Evolutionary conservation across 2,797 vertebrate species (phyloP).

Genomic region (Periophthalmus magnuspinnatus): DNA sequence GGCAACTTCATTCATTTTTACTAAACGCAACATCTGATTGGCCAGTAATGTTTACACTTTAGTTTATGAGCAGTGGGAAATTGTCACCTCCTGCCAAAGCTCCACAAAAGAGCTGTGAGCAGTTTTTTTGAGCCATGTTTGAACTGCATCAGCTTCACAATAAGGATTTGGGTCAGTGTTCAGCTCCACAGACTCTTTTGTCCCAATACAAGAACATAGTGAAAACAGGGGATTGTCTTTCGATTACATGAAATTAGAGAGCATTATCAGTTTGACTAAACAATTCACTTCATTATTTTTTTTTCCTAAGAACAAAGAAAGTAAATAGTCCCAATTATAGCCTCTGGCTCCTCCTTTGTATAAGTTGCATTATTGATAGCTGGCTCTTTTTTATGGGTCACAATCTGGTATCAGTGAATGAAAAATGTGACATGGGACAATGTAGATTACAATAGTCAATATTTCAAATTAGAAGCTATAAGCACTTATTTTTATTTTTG

Average conservation of each 20-base stretch:
- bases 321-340: not conserved
- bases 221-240: not conserved
- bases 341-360: conserved; percentile 25
- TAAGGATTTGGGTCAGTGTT: conserved; percentile 6
- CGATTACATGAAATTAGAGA: not conserved
- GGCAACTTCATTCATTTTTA: not conserved
- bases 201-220: not conserved
- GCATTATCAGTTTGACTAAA: not conserved
- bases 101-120: conserved; percentile 4
- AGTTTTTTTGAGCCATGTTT: not conserved
- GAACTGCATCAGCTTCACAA: not conserved
- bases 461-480: no score
- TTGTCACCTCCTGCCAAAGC: not conserved
- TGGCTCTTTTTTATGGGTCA: conserved; percentile 45
- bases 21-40: not conserved
- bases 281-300: not conserved
- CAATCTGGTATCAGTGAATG: conserved; percentile 46
- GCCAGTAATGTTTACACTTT: not conserved
- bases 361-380: conserved; percentile 53
- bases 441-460: no score
- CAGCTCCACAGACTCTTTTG: conserved; percentile 9
- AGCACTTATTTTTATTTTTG: no score
- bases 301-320: not conserved
- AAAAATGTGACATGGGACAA: not conserved
- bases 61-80: not conserved